Evolutionary conservation across 2,888 invertebrate species (phyloP).

Genomic region (Meliscaeva auricollis): DNA sequence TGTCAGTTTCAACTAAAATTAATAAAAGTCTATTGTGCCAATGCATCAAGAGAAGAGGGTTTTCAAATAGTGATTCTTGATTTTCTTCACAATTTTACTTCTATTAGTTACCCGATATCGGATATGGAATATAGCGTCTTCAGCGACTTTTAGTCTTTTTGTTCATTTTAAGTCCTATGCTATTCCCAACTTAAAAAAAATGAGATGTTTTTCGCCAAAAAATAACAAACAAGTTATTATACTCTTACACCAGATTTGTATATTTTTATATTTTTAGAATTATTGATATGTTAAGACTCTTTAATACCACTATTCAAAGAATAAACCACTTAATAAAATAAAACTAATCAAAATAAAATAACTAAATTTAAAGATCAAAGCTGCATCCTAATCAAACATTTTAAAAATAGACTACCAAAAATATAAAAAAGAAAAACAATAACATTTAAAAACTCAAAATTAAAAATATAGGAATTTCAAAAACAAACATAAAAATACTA

Average conservation of each 20-base stretch:
- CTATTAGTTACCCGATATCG: too few species aligned
- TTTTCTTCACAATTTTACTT: too few species aligned
- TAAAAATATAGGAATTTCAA: slow-evolving; percentile 6
- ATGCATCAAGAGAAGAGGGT: too few species aligned
- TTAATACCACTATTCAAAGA: slow-evolving; percentile 6
- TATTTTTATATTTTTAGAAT: neutral
- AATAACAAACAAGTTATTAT: neutral
- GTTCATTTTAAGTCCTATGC: too few species aligned
- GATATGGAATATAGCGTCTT: too few species aligned
- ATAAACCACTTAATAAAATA: slow-evolving; percentile 2
- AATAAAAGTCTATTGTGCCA: too few species aligned
- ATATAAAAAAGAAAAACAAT: neutral
- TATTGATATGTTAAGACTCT: neutral
- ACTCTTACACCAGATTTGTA: neutral
- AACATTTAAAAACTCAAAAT: slow-evolving; percentile 14
- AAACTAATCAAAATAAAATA: slow-evolving; percentile 25
- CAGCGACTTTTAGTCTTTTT: too few species aligned
- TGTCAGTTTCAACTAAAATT: too few species aligned
- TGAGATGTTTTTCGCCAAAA: too few species aligned
- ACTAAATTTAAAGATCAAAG: neutral
- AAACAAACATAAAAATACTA: slow-evolving; percentile 15
- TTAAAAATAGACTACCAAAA: neutral
- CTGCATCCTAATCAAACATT: slow-evolving; percentile 32
- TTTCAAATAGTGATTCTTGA: too few species aligned
- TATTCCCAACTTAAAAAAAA: too few species aligned